Base-by-base conservation (phyloP, 2,888 invertebrate genomes). In the Neoaliturus tenellus region DNA sequence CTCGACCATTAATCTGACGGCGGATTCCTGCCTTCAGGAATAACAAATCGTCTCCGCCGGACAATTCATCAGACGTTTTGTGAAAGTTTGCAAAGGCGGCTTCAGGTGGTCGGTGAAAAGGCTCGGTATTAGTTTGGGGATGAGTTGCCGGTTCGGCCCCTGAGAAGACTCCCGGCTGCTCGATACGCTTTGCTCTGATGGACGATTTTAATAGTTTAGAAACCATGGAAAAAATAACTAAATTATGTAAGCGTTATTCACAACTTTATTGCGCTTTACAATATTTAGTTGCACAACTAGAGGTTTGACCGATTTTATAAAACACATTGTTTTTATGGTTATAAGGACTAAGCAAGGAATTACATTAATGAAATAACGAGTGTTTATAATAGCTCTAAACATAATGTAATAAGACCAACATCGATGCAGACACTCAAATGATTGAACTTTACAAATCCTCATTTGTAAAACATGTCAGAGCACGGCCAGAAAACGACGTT, bases 1-100 rank as follows among this genome's bases (percentile, higher is more conserved):
- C 12, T 20, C 31, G 39, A 82, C 82, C 82, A 82, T 82, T 82
- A 82, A 82, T 82, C 82, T 23, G 14, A 2, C 78, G 20, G 55
- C 10, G 75, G 78, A 78, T 48, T 78, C 78, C 78, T 55, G 78
- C 35, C 78, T 82, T 73, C 73, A 73, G 73, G 82, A 82, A 82
- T 82, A 82, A 82, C 82, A 82, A 82, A 82, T 82, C 41, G 82
- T 71, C 73, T 62, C 14, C 8, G 51, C 78, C 55, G 78, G 78
- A 78, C 78, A 55, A 31, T 48, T 75, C 28, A 44, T 62, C 81
- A 41, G 44, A 8, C 71, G 71, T 39, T 35, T 71, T 62, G 62
- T 62, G 28, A 62, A 62, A 62, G 28, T 62, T 62, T 62, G 62
- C 62, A 62, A 62, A 62, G 62, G 62, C 55, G 55, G 55, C 55